A percentile compares a stretch with the other conserved stretches of the same genome.
Conservation (phyloP, 1,140 invertebrate species). For the Drosophila paulistorum region DNA sequence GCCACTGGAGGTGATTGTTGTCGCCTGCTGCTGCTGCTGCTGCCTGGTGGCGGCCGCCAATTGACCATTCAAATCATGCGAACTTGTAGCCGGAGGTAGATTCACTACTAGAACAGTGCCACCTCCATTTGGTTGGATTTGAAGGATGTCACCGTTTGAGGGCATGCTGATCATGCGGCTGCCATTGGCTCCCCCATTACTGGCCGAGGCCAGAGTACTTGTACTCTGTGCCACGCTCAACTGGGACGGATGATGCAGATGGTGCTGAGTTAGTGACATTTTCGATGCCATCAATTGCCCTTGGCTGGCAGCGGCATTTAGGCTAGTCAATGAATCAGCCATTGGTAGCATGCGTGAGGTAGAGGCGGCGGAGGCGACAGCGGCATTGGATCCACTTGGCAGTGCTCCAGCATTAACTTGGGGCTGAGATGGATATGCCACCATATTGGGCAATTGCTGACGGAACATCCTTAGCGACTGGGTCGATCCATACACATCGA, state of each 20-base stretch:
- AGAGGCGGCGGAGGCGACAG: slow-evolving; percentile 39
- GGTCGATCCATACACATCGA: slow-evolving; percentile 97
- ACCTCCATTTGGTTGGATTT: slow-evolving; percentile 86
- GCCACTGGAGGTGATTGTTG: slow-evolving; percentile 62
- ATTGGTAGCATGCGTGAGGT: slow-evolving; percentile 64
- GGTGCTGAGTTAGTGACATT: slow-evolving; percentile 77
- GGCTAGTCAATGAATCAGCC: slow-evolving; percentile 84
- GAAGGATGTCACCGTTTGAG: slow-evolving; percentile 85
- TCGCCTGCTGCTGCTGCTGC: slow-evolving; percentile 20
- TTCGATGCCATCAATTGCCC: slow-evolving; percentile 56
- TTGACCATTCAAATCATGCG: slow-evolving; percentile 66
- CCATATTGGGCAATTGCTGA: slow-evolving; percentile 80
- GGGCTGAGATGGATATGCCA: slow-evolving; percentile 74
- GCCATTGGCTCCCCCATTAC: slow-evolving; percentile 78
- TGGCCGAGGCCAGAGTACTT: slow-evolving; percentile 62
- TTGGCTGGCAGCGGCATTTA: slow-evolving; percentile 77
- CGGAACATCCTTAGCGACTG: slow-evolving; percentile 90
- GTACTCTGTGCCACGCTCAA: slow-evolving; percentile 68
- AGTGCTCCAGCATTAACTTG: slow-evolving; percentile 53
- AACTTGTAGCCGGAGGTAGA: slow-evolving; percentile 87
- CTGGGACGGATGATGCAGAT: slow-evolving; percentile 52
- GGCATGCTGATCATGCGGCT: slow-evolving; percentile 83
- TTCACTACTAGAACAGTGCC: slow-evolving; percentile 91
- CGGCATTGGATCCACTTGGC: slow-evolving; percentile 25
- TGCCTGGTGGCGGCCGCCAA: slow-evolving; percentile 39